These are phyloP conservation scores for Xylocampa areola DNA, from an alignment of 2,888 invertebrate species.

Conservation along the genomic window DNA sequence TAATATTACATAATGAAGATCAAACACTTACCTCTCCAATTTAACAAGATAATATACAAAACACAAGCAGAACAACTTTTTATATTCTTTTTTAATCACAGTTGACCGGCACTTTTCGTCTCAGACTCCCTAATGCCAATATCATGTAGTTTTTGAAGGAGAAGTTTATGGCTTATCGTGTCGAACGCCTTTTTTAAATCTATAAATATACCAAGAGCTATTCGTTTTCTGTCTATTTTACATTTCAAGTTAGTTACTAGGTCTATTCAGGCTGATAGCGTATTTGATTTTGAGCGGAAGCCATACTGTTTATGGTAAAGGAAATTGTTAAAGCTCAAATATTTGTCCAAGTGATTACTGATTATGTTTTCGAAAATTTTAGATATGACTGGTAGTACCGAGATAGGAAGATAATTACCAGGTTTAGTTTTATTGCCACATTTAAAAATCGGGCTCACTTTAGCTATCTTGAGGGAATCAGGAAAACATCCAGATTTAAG, in stretches of 20 bases:
- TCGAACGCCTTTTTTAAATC: too few species aligned
- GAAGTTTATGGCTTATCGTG: too few species aligned
- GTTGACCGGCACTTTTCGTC: too few species aligned
- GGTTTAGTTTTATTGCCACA: slow-evolving; percentile 2
- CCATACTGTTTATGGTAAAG: background rate
- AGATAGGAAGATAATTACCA: background rate
- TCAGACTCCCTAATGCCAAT: background rate
- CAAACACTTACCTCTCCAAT: too few species aligned
- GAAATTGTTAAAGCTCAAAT: background rate
- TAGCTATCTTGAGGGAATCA: too few species aligned
- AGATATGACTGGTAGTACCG: background rate
- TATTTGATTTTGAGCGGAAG: slow-evolving; percentile 1
- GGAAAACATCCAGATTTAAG: background rate
- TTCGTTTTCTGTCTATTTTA: background rate
- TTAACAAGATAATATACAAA: too few species aligned
- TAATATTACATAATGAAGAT: too few species aligned
- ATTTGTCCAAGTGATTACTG: background rate
- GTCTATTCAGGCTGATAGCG: background rate
- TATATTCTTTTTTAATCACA: too few species aligned
- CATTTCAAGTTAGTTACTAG: background rate
- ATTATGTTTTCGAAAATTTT: slow-evolving; percentile 5
- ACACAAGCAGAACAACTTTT: too few species aligned
- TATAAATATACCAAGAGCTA: too few species aligned
- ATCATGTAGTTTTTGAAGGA: background rate
- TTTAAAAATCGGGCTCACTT: slow-evolving; percentile 1